A percentile compares a stretch with the other conserved stretches of the same genome.
Evolutionary conservation across 2,113 vertebrate genomes (phyloP).

Genomic region (Paraplagusia blochii): DNA sequence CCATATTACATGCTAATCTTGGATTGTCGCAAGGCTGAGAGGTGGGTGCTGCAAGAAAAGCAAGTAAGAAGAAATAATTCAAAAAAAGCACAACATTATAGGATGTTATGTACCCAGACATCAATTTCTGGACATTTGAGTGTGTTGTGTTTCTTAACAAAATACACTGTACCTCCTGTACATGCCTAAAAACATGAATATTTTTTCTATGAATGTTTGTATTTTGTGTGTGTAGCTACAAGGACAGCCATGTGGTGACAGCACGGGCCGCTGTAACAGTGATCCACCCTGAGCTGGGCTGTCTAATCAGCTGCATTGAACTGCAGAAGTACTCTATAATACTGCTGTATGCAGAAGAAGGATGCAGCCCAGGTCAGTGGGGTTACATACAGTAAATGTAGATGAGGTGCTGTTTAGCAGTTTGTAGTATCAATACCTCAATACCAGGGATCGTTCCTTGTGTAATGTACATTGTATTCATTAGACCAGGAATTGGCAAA

Average conservation of each 20-base stretch:
- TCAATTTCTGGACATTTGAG: not conserved
- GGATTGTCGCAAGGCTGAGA: conserved; percentile 63
- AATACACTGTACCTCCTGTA: no score
- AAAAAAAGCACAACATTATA: not conserved
- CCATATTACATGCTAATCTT: conserved; percentile 66
- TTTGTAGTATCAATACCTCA: no score
- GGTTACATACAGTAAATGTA: not conserved
- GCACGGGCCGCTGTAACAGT: conserved; percentile 62
- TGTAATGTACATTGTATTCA: no score
- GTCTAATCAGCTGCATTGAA: conserved; percentile 67
- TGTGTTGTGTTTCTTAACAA: not conserved
- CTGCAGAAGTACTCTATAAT: conserved; percentile 72
- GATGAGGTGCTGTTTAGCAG: no score
- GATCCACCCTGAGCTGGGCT: conserved; percentile 66
- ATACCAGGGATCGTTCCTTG: no score
- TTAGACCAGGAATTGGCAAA: no score
- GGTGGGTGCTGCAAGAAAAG: conserved; percentile 29
- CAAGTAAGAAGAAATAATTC: not conserved
- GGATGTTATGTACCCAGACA: not conserved
- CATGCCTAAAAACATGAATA: not conserved
- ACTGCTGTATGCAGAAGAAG: conserved; percentile 66
- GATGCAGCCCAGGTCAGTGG: conserved; percentile 64
- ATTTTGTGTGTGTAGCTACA: conserved; percentile 53
- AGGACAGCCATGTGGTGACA: conserved; percentile 67
- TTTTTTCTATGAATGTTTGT: conserved; percentile 16